A percentile compares a stretch with the other conserved stretches of the same genome.
Conservation (phyloP, 2,113 vertebrate species). For the Mohoua ochrocephala region DNA sequence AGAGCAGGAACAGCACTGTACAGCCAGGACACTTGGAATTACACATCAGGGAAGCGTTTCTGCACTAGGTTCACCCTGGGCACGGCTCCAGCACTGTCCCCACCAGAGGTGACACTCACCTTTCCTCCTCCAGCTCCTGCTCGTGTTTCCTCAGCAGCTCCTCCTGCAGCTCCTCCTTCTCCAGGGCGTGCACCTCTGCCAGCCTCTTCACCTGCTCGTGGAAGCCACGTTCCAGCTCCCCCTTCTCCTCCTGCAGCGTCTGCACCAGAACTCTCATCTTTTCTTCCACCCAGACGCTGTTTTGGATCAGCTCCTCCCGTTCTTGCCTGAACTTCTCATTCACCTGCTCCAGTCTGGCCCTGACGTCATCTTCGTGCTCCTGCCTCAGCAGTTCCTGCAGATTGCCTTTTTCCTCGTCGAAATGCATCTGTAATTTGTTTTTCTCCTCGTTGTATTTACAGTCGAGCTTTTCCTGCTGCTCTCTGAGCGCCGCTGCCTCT, state of each 20-base stretch:
- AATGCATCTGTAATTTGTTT: conserved; percentile 52
- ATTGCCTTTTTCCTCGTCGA: conserved; percentile 63
- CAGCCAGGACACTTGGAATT: background rate
- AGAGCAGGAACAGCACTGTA: background rate
- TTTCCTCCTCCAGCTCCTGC: conserved; percentile 78
- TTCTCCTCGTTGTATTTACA: conserved; percentile 58
- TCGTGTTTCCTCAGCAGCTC: conserved; percentile 73
- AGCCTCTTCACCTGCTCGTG: conserved; percentile 61
- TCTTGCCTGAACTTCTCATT: conserved; percentile 70
- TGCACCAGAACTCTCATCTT: conserved; percentile 56
- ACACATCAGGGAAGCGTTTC: background rate
- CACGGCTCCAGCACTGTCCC: background rate
- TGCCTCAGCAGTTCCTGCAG: conserved; percentile 67
- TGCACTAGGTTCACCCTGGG: accelerated
- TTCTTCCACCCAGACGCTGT: conserved; percentile 37
- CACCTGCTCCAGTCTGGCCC: conserved; percentile 70
- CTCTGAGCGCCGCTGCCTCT: conserved; percentile 62
- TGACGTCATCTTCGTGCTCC: conserved; percentile 63
- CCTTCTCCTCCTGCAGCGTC: conserved; percentile 51
- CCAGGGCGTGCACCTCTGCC: conserved; percentile 49
- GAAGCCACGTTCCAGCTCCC: conserved; percentile 57
- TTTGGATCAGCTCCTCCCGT: conserved; percentile 69
- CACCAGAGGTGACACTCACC: conserved; percentile 71
- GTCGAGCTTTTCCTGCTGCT: conserved; percentile 46
- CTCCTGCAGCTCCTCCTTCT: conserved; percentile 67